Evolutionary conservation across 1,140 invertebrate species (phyloP).

Genomic region (Latrodectus geometricus): DNA sequence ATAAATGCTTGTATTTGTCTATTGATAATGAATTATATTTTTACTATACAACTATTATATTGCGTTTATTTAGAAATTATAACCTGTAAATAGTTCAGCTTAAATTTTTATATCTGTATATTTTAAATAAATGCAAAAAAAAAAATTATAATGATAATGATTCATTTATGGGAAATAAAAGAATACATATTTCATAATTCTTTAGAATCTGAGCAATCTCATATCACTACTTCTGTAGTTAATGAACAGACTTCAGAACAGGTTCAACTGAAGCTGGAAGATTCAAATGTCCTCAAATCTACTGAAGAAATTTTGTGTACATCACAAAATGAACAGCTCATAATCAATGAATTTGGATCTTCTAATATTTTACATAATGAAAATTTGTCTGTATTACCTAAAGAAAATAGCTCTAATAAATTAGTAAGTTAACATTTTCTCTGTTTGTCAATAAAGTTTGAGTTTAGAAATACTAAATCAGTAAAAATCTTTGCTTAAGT

Average conservation of each 20-base stretch:
- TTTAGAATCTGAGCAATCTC: constrained; percentile 14
- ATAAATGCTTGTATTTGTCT: too few species aligned
- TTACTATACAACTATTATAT: too few species aligned
- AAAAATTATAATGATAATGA: too few species aligned
- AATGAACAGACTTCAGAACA: background rate
- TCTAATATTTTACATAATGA: constrained; percentile 8
- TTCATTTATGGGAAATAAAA: background rate
- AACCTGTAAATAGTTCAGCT: background rate
- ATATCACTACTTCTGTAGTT: background rate
- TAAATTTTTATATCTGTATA: background rate
- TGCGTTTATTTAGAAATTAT: background rate
- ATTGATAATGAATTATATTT: too few species aligned
- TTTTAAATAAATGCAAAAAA: background rate
- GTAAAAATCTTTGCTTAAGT: background rate
- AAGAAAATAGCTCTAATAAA: constrained; percentile 7
- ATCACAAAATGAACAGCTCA: background rate
- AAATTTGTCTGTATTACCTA: constrained; percentile 5
- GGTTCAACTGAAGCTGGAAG: background rate
- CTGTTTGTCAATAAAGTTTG: background rate
- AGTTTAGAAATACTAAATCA: background rate
- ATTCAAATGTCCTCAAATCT: background rate
- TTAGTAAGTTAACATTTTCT: background rate
- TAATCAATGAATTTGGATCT: constrained; percentile 25
- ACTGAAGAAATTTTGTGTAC: background rate
- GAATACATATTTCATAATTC: background rate